A percentile compares a stretch with the other conserved stretches of the same genome.
Evolutionary conservation across 2,113 vertebrate species (phyloP).

Genomic region (Anser cygnoides): DNA sequence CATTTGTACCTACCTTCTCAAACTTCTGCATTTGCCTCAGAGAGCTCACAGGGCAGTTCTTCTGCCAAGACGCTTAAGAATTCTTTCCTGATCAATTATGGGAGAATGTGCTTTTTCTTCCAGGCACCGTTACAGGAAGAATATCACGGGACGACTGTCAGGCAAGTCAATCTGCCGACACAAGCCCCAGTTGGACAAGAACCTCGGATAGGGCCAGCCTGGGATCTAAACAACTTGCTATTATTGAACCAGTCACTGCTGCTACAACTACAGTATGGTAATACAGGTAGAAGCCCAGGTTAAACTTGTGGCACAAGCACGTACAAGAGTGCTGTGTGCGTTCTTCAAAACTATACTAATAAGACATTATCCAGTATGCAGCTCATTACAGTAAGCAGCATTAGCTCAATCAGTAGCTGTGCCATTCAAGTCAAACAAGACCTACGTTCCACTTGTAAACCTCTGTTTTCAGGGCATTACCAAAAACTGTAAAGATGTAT

Average conservation of each 20-base stretch:
- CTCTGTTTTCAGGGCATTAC: neutral
- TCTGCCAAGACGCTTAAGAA: neutral
- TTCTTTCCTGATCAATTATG: neutral
- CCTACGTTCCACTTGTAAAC: neutral
- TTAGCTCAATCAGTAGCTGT: neutral
- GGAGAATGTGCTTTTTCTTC: neutral
- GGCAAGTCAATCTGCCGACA: neutral
- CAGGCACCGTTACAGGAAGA: neutral
- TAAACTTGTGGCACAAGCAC: neutral
- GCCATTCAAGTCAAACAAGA: neutral
- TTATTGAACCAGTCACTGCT: neutral
- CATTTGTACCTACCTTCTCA: neutral
- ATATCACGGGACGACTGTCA: accelerated
- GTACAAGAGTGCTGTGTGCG: accelerated
- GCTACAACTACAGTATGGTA: neutral
- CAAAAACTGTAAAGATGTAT: neutral
- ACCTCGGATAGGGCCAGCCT: neutral
- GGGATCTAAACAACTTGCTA: neutral
- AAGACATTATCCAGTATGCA: accelerated
- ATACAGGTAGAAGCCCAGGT: neutral
- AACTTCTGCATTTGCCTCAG: neutral
- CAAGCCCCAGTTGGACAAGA: neutral
- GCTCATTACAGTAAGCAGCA: accelerated
- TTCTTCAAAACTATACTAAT: neutral
- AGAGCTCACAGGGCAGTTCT: neutral